Base-by-base conservation (phyloP, 2,797 vertebrate genomes). In the Emys orbicularis region DNA sequence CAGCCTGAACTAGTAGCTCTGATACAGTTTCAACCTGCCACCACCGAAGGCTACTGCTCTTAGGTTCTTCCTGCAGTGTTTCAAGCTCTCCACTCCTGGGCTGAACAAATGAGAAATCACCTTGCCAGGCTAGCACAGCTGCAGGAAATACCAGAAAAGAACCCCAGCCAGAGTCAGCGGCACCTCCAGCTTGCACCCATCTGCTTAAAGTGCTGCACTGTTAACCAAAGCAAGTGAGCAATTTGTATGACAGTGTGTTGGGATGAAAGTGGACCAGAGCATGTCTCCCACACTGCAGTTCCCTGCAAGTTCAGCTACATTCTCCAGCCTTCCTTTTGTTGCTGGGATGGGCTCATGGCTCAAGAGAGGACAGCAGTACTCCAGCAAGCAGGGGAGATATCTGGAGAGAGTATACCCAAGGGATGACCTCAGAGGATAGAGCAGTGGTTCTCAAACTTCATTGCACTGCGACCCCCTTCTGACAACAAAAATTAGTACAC, bases 41-140 rank as follows among this genome's bases (percentile, higher is more conserved):
- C 65, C 90, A 81, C 37, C 72, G 89, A 81, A 94, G 61, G 92
- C 81, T 86, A 59, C 77, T 87, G 53, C 44, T 54, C 53, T 50
- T 37, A 0, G 80, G 27, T 50, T 56, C 3, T 16, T 0, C 47
- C 6, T 3, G 29, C 11, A 74, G 47, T 23, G 19, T 15, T 5
- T 18, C 3, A 53, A 11, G 21, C 9, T 65, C 8, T 10, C 34
- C 6, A 7, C 7, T 37, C 12, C 0, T 2, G 5, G 8, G 9
- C 29, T 25, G 23, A 79, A 25, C 3, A 29, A 12, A 4, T 72
- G 8, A 41, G 19, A 50, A 34, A 15, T 52, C 34, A 37, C 54
- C n/a, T 1, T 1, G 31, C 6, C 50, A n/a, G 29, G 1, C 57
- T 68, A 16, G 61, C 31, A 34, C 1, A 0, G 52, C 52, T 61